Evolutionary conservation across 92 coral and sea anemone genomes (phyloP), one percentile per base, ranked within the genome.

Genomic region (Micromussa lordhowensis): DNA sequence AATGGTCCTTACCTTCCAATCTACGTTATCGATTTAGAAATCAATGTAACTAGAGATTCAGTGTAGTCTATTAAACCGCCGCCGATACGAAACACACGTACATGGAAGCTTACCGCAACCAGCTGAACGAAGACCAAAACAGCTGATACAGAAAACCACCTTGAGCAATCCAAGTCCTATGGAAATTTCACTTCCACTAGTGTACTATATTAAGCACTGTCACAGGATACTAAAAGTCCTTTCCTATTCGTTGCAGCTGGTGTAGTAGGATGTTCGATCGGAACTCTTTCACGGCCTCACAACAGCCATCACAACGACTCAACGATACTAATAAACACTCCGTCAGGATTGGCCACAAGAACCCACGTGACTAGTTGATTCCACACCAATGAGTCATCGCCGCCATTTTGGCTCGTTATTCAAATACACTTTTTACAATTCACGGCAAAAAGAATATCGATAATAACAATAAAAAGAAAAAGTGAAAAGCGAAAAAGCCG

Each of bases 331-430:
- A n/a, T 34, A 35, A 29, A 83, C 54, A 16, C 68, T 24, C 8
- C 6, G 71, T 15, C 22, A 28, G 85, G 86, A 92, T 88, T 88
- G 94, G 94, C 58, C 87, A 53, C 64, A n/a, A 72, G 29, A 6
- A 10, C 30, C 59, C 94, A 92, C 84, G 94, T 92, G 92, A 88
- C 40, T 18, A 21, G 6, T 29, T 63, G 70, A 91, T 91, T 87
- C 94, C 91, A 75, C 77, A 51, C 80, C 75, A 86, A 71, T 91
- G 85, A 86, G 89, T 90, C 92, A 85, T 54, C 35, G 51, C 24
- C 13, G 75, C 55, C 74, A 36, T 81, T 81, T 38, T 81, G 85
- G 85, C 85, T 81, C 85, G 85, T 30, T 82, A 66, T 68, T 82
- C 85, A 68, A 82, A 82, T 36, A 19, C 17, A 40, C 7, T 40